These are phyloP conservation scores for Suricata suricatta DNA, from an alignment of 2,113 vertebrate genomes.

Conservation along the genomic window DNA sequence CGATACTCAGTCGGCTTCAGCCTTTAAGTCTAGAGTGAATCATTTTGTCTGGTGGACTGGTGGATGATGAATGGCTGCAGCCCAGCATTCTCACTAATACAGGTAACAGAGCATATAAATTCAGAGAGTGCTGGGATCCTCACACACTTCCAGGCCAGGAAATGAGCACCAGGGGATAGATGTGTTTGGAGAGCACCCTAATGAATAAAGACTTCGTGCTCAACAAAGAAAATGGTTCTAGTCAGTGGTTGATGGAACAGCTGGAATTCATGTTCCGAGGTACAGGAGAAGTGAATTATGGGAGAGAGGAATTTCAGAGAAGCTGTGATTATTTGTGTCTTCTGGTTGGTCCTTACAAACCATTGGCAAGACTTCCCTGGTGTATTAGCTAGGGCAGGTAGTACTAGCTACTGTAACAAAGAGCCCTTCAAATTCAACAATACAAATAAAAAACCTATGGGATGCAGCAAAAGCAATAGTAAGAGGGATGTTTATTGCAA, in stretches of 20 bases:
- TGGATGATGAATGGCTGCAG: background rate
- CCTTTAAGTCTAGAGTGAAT: slow-evolving; percentile 41
- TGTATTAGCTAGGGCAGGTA: background rate
- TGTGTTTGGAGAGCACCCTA: background rate
- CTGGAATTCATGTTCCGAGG: background rate
- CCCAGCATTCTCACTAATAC: background rate
- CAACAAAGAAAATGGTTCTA: background rate
- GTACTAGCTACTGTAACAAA: background rate
- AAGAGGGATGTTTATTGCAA: background rate
- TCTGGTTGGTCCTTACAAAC: background rate
- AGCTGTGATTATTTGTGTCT: background rate
- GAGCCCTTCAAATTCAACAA: background rate
- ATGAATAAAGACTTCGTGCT: background rate
- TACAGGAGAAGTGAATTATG: background rate
- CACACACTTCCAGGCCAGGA: background rate
- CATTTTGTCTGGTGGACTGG: background rate
- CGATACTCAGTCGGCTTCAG: background rate
- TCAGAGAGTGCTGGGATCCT: background rate
- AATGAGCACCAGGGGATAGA: background rate
- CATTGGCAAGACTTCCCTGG: background rate
- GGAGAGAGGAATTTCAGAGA: background rate
- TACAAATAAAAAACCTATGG: background rate
- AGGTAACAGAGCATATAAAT: background rate
- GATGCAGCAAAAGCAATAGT: background rate
- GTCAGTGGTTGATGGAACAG: background rate